A percentile compares a stretch with the other conserved stretches of the same genome.
Evolutionary conservation across 1,140 invertebrate genomes (phyloP).

Genomic region (Dreissena rostriformis): DNA sequence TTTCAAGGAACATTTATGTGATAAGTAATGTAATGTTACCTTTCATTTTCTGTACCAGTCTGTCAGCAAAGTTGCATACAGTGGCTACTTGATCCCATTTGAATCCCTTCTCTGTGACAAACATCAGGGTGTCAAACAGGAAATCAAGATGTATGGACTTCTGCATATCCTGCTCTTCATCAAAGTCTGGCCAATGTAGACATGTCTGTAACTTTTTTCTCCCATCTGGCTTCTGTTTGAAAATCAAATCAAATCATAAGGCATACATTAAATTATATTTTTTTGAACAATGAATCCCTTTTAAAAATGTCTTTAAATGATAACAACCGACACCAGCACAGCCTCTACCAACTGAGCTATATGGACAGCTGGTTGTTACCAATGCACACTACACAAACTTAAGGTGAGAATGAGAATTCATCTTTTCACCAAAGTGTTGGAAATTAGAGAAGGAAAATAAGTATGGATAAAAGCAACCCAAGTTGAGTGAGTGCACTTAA

Average conservation of each 20-base stretch:
- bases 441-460: no score
- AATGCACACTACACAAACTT: no score
- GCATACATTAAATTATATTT: no score
- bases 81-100: conserved; percentile 71
- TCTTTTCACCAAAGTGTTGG: no score
- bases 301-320: no score
- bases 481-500: no score
- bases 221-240: conserved; percentile 64
- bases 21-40: conserved; percentile 55
- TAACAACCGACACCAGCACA: no score
- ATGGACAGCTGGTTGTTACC: no score
- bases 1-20: neutral
- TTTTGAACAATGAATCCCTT: no score
- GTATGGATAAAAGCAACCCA: no score
- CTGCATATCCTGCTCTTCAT: conserved; percentile 67
- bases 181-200: conserved; percentile 61
- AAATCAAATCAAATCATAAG: conserved; percentile 8
- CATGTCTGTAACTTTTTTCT: conserved; percentile 57
- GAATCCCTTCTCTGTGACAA: conserved; percentile 76
- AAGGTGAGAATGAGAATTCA: no score
- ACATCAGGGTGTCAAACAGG: conserved; percentile 73
- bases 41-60: conserved; percentile 66
- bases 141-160: conserved; percentile 70
- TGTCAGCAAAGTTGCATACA: conserved; percentile 66
- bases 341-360: no score